These are phyloP conservation scores for Psittacula echo DNA, from an alignment of 2,797 vertebrate species.

Conservation along the genomic window DNA sequence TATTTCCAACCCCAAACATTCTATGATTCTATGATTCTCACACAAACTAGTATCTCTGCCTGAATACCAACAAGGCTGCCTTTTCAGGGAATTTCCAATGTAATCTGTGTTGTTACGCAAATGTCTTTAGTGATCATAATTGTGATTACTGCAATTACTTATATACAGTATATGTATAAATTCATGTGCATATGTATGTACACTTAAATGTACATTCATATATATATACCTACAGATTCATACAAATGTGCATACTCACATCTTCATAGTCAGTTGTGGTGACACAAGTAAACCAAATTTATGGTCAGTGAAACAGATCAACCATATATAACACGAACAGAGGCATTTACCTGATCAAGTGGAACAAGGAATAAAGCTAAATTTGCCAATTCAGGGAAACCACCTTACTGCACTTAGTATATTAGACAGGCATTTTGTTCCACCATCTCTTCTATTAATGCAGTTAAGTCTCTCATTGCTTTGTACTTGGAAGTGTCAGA, in stretches of 20 bases:
- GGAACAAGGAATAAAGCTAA: not conserved
- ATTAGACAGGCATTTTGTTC: not conserved
- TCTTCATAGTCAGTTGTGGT: not conserved
- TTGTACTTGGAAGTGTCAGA: conserved; percentile 1
- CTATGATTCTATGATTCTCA: not conserved
- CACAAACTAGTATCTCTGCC: not conserved
- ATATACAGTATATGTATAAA: not conserved
- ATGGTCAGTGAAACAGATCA: not conserved
- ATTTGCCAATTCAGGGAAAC: not conserved
- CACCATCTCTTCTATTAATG: not conserved
- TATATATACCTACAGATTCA: not conserved
- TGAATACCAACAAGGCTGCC: not conserved
- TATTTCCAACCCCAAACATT: not conserved
- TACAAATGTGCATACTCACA: fast-evolving
- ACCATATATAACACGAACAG: not conserved
- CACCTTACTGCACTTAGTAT: not conserved
- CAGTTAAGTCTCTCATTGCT: not conserved
- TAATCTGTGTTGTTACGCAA: not conserved
- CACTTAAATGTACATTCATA: not conserved
- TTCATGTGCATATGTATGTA: not conserved
- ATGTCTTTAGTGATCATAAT: not conserved
- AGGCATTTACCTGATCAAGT: not conserved
- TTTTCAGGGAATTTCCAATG: not conserved
- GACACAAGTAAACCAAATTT: not conserved
- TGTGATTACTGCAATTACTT: not conserved